Base-by-base conservation (phyloP, 2,113 vertebrate genomes). In the Vulpes vulpes region DNA sequence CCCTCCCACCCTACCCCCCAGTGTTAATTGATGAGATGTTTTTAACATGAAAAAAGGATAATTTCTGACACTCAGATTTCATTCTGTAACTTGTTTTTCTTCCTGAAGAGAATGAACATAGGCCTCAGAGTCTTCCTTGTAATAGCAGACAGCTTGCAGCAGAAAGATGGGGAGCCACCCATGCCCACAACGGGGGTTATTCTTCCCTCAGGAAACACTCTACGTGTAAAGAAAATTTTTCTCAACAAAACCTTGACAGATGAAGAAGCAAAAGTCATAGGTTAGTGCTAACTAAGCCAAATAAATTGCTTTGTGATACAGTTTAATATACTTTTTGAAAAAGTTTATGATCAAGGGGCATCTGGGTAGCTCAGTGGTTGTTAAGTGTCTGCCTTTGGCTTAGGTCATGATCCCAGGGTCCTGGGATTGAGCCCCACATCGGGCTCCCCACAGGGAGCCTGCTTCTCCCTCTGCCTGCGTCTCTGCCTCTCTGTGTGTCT, bases 221-320 rank as follows among this genome's bases (percentile, higher is more conserved):
- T 99, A 30, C 99, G 99, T 35, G 99, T 99, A 92, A 99, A 99
- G 98, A 99, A 99, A 98, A 99, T 99, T 98, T 99, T 99, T 97
- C 99, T 99, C 81, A 99, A 99, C 98, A 99, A 99, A 99, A 99
- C 99, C 0, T 98, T 99, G 96, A 99, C 99, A 23, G 99, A 99
- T 95, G 99, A 99, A 98, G 99, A 99, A 98, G 99, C 99, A 91
- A 99, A 99, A 98, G 99, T 99, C 97, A 99, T 99, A 98, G 99
- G 99, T 99, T 73, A 65, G 99, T 98, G 80, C 7, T 87, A 60
- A 62, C 17, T 51, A 11, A 25, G 82, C 71, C 64, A 32, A 69
- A 49, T 59, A 11, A 12, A 57, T n/a, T 55, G 23, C 76, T 85
- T 65, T 67, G 57, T 79, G 57, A 86, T 83, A 11, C 35, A 65